Percentiles rank a stretch among this genome's conserved stretches.
These are phyloP conservation scores for Drosophila multiciliata DNA, from an alignment of 2,888 invertebrate genomes.

Conservation along the genomic window DNA sequence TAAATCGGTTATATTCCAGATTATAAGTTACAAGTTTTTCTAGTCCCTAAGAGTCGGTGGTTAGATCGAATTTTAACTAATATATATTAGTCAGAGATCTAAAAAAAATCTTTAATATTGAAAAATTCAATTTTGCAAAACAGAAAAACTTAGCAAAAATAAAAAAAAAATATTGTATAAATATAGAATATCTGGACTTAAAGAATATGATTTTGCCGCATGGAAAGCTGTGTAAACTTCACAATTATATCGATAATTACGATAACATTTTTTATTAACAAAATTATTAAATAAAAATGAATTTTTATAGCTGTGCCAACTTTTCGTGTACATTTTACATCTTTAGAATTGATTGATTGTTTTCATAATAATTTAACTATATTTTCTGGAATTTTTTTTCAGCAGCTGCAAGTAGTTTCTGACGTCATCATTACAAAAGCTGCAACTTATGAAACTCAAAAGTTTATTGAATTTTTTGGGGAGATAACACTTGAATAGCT, in stretches of 20 bases:
- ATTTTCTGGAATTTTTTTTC: no score
- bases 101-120: neutral
- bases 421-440: neutral
- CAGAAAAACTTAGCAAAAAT: neutral
- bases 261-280: no score
- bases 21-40: neutral
- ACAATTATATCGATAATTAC: neutral
- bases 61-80: neutral
- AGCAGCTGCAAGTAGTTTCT: no score
- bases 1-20: no score
- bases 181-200: neutral
- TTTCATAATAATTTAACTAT: no score
- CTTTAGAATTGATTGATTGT: no score
- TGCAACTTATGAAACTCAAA: neutral
- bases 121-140: neutral
- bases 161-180: no score
- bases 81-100: neutral
- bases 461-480: slow-evolving; percentile 5
- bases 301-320: no score
- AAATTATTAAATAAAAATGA: no score
- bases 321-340: no score
- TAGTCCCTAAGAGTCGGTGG: neutral
- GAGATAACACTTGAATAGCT: slow-evolving; percentile 7
- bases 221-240: neutral
- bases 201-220: neutral